Conservation (phyloP, 1,140 invertebrate genomes). For the Tetranychus urticae region DNA sequence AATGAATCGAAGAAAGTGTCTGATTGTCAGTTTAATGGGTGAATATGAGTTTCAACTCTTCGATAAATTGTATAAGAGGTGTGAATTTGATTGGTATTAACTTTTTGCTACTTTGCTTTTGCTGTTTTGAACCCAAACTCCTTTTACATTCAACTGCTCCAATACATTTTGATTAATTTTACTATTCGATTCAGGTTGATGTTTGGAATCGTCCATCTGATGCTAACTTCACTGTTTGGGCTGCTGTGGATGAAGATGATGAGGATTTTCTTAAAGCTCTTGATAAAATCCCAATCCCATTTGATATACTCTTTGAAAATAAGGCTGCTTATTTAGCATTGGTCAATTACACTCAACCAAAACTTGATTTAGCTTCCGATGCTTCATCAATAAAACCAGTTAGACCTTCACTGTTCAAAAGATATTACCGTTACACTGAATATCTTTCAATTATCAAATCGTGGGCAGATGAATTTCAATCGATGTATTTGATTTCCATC, state of each 20-base stretch:
- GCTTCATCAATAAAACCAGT: not conserved
- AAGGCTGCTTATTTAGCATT: not conserved
- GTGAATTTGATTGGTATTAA: too few species aligned
- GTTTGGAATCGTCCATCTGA: not conserved
- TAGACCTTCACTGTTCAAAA: not conserved
- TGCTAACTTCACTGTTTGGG: not conserved
- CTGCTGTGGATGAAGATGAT: not conserved
- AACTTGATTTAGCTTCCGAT: not conserved
- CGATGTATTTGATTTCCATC: not conserved
- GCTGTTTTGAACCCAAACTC: too few species aligned
- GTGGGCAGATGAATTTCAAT: not conserved
- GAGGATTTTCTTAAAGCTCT: not conserved
- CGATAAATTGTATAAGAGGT: too few species aligned
- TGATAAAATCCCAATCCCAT: not conserved
- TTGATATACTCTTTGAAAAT: not conserved
- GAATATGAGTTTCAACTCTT: too few species aligned
- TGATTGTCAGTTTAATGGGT: too few species aligned
- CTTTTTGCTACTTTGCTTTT: too few species aligned
- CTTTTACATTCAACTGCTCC: too few species aligned
- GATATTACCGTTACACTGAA: not conserved
- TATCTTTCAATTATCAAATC: not conserved
- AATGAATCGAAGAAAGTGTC: too few species aligned
- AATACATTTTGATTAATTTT: too few species aligned
- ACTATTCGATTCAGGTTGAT: not conserved
- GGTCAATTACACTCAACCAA: not conserved